Conservation (phyloP, 2,888 invertebrate species). For the Drosophila hawaiiensis region DNA sequence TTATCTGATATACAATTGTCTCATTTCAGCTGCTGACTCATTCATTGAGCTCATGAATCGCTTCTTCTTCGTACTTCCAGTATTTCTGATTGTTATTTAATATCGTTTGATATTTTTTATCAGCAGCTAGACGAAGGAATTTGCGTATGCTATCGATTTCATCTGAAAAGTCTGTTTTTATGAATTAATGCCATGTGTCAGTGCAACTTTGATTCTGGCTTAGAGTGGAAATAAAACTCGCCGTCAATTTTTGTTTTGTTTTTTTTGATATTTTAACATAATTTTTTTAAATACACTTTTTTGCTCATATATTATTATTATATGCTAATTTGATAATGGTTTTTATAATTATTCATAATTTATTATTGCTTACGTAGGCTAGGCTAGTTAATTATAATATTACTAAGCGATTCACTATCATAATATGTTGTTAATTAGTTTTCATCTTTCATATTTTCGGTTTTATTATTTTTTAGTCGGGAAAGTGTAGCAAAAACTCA, state of each 20-base stretch:
- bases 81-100: constrained; percentile 21
- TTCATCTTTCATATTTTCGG: constrained; percentile 1
- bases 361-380: constrained; percentile 75
- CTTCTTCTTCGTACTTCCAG: background rate
- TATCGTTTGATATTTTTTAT: constrained; percentile 42
- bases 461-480: constrained; percentile 18
- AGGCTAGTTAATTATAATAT: constrained; percentile 64
- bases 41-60: constrained; percentile 34
- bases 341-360: constrained; percentile 68
- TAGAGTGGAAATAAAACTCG: constrained; percentile 49
- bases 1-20: constrained; percentile 39
- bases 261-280: constrained; percentile 75
- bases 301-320: constrained; percentile 43
- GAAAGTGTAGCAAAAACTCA: constrained; percentile 59
- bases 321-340: constrained; percentile 64
- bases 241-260: background rate
- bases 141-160: constrained; percentile 60
- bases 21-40: constrained; percentile 50
- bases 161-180: constrained; percentile 64
- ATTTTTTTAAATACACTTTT: constrained; percentile 62
- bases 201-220: constrained; percentile 45
- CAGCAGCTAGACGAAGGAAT: constrained; percentile 48
- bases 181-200: constrained; percentile 55
- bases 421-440: constrained; percentile 43
- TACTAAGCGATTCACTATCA: constrained; percentile 61